phyloP scores from a whole-genome alignment of 2,888 invertebrate species.

The Lycophotia porphyrea region DNA sequence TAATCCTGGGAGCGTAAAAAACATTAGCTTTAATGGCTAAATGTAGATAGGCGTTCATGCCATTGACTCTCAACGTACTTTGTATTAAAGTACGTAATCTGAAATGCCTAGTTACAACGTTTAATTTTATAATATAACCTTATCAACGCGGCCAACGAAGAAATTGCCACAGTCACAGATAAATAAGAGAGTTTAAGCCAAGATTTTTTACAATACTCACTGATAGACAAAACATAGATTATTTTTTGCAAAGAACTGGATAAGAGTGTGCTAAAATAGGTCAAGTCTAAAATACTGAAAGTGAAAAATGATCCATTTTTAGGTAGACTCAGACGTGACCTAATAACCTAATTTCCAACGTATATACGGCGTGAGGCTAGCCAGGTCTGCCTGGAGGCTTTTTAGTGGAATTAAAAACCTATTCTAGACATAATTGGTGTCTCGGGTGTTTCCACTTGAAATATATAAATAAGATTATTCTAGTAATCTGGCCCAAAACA shows the following conservation, averaged over 20 bases:
- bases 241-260: not conserved
- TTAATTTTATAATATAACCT: not conserved
- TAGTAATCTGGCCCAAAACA: constrained; percentile 6
- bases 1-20: not conserved
- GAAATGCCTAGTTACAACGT: not conserved
- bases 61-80: not conserved
- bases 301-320: constrained; percentile 27
- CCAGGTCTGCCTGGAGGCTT: constrained; percentile 1
- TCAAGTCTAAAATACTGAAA: not conserved
- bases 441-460: constrained; percentile 10
- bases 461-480: constrained; percentile 10
- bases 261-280: not conserved
- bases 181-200: not conserved
- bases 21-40: not conserved
- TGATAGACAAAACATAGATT: not conserved
- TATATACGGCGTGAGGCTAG: not conserved
- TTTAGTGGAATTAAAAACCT: constrained; percentile 28
- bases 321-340: constrained; percentile 8
- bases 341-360: constrained; percentile 26
- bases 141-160: not conserved
- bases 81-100: not conserved
- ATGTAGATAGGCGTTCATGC: not conserved
- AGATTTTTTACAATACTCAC: not conserved
- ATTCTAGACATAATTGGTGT: constrained; percentile 9
- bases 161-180: not conserved